A percentile compares a stretch with the other conserved stretches of the same genome.
These are phyloP conservation scores for Macrosoma leucophasiata DNA, from an alignment of 2,888 invertebrate species.

Conservation along the genomic window DNA sequence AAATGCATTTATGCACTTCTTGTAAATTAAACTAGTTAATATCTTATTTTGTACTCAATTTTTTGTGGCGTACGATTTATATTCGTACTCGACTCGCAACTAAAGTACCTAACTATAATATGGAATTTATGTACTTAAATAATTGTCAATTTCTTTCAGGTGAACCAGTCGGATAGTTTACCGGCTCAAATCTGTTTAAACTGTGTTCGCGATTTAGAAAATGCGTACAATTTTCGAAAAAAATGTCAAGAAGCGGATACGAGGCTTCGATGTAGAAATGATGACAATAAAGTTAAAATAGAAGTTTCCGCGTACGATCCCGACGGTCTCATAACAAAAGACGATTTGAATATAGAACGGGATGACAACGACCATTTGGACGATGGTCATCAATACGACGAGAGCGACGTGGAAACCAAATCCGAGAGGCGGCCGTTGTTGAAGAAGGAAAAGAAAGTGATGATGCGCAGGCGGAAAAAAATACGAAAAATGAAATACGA, in stretches of 20 bases:
- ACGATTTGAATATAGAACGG: too few relatives aligned
- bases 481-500: slow-evolving; percentile 48
- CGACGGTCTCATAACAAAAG: slow-evolving; percentile 24
- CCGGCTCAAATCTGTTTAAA: slow-evolving; percentile 56
- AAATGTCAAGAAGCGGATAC: slow-evolving; percentile 62
- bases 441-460: slow-evolving; percentile 28
- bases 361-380: slow-evolving; percentile 28
- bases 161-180: slow-evolving; percentile 52
- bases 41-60: too few relatives aligned
- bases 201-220: slow-evolving; percentile 57
- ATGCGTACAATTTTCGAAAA: slow-evolving; percentile 61
- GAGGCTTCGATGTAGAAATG: slow-evolving; percentile 34
- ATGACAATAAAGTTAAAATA: slow-evolving; percentile 38
- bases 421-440: slow-evolving; percentile 27
- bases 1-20: too few relatives aligned
- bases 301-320: slow-evolving; percentile 35
- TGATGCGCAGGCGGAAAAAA: slow-evolving; percentile 35
- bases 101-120: too few relatives aligned
- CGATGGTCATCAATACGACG: slow-evolving; percentile 35
- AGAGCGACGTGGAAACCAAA: slow-evolving; percentile 24
- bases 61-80: too few relatives aligned
- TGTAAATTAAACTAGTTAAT: too few relatives aligned
- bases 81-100: too few relatives aligned
- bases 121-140: too few relatives aligned
- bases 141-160: slow-evolving; percentile 53